Conservation (phyloP, 2,113 vertebrate species). For the Apodemus sylvaticus region DNA sequence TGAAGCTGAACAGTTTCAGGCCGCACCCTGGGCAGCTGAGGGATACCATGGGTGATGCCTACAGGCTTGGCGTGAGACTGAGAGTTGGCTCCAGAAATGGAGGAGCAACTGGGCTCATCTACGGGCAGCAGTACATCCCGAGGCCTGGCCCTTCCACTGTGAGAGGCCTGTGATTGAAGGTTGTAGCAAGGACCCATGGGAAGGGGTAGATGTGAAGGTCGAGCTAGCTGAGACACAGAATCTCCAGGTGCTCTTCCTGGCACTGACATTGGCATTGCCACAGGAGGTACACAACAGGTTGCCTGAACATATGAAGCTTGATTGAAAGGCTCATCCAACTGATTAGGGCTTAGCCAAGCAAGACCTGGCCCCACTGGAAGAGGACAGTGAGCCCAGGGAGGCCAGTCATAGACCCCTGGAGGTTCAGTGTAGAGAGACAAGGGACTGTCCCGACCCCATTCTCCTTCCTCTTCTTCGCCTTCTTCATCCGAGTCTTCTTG, state of each 20-base stretch:
- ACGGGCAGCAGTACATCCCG: conserved; percentile 75
- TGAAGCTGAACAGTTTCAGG: conserved; percentile 56
- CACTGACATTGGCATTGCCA: not conserved
- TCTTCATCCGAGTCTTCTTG: conserved; percentile 74
- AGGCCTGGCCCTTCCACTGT: conserved; percentile 69
- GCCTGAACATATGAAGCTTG: conserved; percentile 30
- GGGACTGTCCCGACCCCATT: conserved; percentile 75
- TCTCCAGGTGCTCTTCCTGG: conserved; percentile 67
- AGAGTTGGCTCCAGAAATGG: conserved; percentile 77
- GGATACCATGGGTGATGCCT: conserved; percentile 83
- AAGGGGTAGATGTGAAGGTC: conserved; percentile 85
- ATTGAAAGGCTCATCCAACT: conserved; percentile 55
- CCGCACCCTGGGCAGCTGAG: conserved; percentile 75
- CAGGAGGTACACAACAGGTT: conserved; percentile 65
- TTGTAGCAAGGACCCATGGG: conserved; percentile 80
- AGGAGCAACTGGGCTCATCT: conserved; percentile 70
- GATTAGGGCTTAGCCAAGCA: conserved; percentile 57
- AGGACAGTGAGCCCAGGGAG: conserved; percentile 65
- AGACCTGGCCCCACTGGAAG: conserved; percentile 19
- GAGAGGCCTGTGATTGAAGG: conserved; percentile 77
- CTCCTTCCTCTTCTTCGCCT: conserved; percentile 63
- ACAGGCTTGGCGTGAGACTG: conserved; percentile 81
- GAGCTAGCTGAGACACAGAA: conserved; percentile 73
- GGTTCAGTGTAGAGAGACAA: conserved; percentile 77
- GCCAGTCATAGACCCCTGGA: conserved; percentile 67